A percentile compares a stretch with the other conserved stretches of the same genome.
Conservation (phyloP, 2,888 invertebrate genomes). For the Aphodius sticticus region DNA sequence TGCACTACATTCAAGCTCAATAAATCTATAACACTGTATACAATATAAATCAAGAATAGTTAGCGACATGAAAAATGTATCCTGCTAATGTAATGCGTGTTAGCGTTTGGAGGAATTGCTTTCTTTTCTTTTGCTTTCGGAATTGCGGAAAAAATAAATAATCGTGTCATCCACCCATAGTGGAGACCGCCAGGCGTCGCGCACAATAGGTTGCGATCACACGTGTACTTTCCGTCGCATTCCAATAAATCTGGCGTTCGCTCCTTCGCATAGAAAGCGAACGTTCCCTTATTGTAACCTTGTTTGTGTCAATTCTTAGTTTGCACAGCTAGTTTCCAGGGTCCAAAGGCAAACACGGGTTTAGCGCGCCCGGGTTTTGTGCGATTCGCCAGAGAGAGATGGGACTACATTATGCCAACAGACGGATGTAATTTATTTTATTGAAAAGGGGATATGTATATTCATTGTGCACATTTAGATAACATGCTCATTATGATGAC, state of each 20-base stretch:
- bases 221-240: not conserved
- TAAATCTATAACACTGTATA: not conserved
- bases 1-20: not conserved
- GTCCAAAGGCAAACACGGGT: constrained; percentile 16
- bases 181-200: not conserved
- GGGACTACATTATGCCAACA: not conserved
- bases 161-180: constrained; percentile 8
- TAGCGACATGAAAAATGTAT: not conserved
- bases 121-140: not conserved
- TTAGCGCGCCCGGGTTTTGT: constrained; percentile 5
- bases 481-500: too few species aligned
- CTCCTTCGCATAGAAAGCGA: not conserved
- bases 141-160: constrained; percentile 14
- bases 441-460: too few species aligned
- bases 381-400: not conserved
- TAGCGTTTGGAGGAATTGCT: too few species aligned
- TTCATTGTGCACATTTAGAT: too few species aligned
- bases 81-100: too few species aligned
- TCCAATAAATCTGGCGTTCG: not conserved
- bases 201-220: not conserved
- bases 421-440: not conserved
- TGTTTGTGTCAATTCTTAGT: constrained; percentile 29
- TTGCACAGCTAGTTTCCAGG: constrained; percentile 20
- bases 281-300: constrained; percentile 25
- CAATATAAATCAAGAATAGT: too few species aligned